These are phyloP conservation scores for Etheostoma spectabile DNA, from an alignment of 2,113 vertebrate species.

Conservation along the genomic window DNA sequence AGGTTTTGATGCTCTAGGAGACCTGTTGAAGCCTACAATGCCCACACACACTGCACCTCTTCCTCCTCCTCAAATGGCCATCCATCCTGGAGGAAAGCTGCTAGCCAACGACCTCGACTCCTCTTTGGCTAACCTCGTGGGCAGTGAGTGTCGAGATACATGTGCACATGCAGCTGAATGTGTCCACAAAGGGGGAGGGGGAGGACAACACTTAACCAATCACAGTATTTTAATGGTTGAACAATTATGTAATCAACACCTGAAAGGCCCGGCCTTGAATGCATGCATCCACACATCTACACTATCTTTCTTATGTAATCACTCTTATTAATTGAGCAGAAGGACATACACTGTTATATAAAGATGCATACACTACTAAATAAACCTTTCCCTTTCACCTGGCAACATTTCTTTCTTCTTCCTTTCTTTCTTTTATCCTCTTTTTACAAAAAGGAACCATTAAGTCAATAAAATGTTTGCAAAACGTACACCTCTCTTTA, in stretches of 20 bases:
- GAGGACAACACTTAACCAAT: not conserved
- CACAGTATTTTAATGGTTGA: not conserved
- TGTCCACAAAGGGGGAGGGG: not conserved
- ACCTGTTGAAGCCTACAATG: conserved; percentile 88
- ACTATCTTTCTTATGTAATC: not conserved
- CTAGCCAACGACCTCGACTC: conserved; percentile 89
- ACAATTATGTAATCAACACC: conserved; percentile 7
- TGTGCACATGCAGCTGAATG: not conserved
- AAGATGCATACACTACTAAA: not conserved
- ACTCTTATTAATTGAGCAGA: not conserved
- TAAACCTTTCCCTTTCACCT: not conserved
- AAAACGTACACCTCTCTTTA: not conserved
- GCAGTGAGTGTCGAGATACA: conserved; percentile 85
- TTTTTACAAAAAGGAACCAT: not conserved
- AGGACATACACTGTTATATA: not conserved
- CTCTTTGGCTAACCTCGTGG: conserved; percentile 90
- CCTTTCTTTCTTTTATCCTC: not conserved
- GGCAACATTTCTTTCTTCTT: not conserved
- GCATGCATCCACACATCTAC: not conserved
- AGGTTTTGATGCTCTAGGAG: conserved; percentile 86
- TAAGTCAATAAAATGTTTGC: not conserved
- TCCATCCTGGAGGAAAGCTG: conserved; percentile 82
- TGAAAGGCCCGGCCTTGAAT: not conserved
- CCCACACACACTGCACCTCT: conserved; percentile 78
- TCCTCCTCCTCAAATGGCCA: conserved; percentile 77